phyloP scores from a whole-genome alignment of 2,888 invertebrate species.

The Syrista parreyssii region DNA sequence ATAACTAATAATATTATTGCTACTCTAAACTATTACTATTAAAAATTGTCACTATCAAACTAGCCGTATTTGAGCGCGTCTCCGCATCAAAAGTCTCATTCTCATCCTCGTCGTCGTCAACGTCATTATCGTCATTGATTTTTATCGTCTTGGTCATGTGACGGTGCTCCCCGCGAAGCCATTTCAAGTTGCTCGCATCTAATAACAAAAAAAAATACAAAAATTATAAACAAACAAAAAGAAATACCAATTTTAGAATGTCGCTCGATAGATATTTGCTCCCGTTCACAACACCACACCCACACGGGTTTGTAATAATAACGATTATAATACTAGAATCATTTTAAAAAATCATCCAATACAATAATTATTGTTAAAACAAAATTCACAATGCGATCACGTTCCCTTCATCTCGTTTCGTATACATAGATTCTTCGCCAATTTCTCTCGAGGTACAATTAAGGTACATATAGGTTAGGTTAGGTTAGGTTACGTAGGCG shows the following conservation, averaged over 20 bases:
- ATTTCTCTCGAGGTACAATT: neutral
- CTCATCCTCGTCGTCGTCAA: neutral
- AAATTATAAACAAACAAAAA: neutral
- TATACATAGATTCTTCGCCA: neutral
- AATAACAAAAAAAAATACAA: neutral
- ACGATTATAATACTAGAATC: neutral
- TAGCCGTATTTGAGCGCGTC: neutral
- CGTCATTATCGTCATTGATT: neutral
- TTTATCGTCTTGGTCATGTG: neutral
- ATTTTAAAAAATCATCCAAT: neutral
- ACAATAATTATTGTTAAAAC: neutral
- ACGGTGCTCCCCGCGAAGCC: neutral
- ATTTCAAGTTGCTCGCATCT: neutral
- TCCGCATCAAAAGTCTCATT: neutral
- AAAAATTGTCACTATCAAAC: slow-evolving; percentile 4
- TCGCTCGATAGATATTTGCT: neutral
- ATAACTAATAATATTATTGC: slow-evolving; percentile 19
- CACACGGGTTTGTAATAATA: neutral
- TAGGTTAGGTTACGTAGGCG: neutral
- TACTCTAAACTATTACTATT: slow-evolving; percentile 15
- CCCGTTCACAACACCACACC: neutral
- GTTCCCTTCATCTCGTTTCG: neutral
- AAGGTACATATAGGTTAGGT: neutral
- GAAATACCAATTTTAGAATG: neutral
- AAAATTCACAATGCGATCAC: neutral